Conservation (phyloP, 2,113 vertebrate species). For the Onychorhynchus coronatus region DNA sequence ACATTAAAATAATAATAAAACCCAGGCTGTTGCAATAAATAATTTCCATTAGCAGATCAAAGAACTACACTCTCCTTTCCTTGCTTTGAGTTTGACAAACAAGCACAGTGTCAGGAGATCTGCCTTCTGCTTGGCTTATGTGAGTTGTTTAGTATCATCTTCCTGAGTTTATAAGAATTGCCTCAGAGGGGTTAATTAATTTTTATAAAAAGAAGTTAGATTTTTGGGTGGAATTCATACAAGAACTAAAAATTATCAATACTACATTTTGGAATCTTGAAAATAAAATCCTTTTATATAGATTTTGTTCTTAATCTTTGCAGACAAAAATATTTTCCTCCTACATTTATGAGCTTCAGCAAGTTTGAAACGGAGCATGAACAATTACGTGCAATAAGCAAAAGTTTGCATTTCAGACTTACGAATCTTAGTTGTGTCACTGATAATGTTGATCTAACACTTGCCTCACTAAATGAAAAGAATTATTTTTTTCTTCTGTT, state of each 20-base stretch:
- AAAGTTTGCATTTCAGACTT: not conserved
- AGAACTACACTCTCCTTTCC: not conserved
- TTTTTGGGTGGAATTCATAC: not conserved
- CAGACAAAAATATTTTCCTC: not conserved
- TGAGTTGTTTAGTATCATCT: not conserved
- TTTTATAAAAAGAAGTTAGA: not conserved
- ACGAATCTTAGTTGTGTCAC: not conserved
- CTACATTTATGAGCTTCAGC: not conserved
- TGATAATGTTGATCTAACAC: not conserved
- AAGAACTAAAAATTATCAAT: not conserved
- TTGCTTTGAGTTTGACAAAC: not conserved
- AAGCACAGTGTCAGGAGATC: not conserved
- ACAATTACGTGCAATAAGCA: not conserved
- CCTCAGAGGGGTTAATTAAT: not conserved
- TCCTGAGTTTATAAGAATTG: not conserved
- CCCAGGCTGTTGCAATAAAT: not conserved
- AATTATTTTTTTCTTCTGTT: slow-evolving; percentile 17
- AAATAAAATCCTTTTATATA: not conserved
- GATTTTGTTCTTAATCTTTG: not conserved
- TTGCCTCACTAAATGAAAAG: slow-evolving; percentile 23
- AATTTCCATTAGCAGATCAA: not conserved
- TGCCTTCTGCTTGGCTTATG: not conserved
- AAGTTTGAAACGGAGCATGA: not conserved
- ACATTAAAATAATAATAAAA: slow-evolving; percentile 3
- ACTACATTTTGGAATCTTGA: not conserved